These are phyloP conservation scores for Autographa gamma DNA, from an alignment of 2,888 invertebrate species.

Conservation along the genomic window DNA sequence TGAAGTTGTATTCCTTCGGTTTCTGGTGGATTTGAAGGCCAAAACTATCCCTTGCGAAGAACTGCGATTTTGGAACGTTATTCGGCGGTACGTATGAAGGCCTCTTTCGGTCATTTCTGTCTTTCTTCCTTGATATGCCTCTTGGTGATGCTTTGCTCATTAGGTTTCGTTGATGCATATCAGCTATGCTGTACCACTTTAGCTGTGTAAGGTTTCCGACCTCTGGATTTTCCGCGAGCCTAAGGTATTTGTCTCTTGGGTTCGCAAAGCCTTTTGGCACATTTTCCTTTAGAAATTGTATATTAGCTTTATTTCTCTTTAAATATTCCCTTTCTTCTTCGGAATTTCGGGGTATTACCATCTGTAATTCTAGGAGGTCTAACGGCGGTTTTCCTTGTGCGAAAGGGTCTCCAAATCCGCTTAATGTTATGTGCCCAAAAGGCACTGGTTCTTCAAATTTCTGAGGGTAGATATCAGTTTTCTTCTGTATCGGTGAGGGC, in stretches of 20 bases:
- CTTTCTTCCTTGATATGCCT: constrained; percentile 3
- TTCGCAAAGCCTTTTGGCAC: constrained; percentile 6
- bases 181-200: constrained; percentile 57
- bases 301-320: constrained; percentile 9
- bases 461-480: constrained; percentile 27
- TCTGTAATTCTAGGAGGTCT: constrained; percentile 58
- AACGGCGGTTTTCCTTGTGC: constrained; percentile 56
- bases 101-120: neutral
- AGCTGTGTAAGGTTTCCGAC: constrained; percentile 30
- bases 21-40: neutral
- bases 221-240: neutral
- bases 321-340: constrained; percentile 45
- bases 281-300: constrained; percentile 12
- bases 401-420: constrained; percentile 63
- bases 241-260: constrained; percentile 41
- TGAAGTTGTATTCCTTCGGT: constrained; percentile 60
- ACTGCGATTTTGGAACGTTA: neutral
- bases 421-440: constrained; percentile 69
- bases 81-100: neutral
- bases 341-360: constrained; percentile 37
- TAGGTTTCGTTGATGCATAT: constrained; percentile 57
- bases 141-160: neutral
- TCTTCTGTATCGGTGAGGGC: constrained; percentile 7
- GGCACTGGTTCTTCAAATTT: constrained; percentile 56
- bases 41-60: constrained; percentile 13